Conservation (phyloP, 2,113 vertebrate genomes). For the Megaleporinus macrocephalus region DNA sequence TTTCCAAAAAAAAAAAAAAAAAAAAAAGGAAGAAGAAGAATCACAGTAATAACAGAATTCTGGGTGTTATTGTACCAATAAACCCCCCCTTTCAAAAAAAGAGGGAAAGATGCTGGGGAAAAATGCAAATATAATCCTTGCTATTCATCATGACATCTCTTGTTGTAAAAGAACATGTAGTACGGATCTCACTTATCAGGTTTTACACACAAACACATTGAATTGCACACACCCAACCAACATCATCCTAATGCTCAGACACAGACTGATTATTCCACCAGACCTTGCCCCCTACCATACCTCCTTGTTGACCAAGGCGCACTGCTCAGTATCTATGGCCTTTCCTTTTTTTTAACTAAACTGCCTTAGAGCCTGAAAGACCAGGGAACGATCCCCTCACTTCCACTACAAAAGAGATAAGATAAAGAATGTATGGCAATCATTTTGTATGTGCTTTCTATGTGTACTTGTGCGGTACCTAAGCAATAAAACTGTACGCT, state of each 20-base stretch:
- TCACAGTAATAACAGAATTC: slow-evolving; percentile 32
- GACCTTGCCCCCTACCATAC: slow-evolving; percentile 38
- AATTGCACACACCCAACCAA: slow-evolving; percentile 25
- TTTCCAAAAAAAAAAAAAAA: slow-evolving; percentile 47
- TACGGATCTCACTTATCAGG: slow-evolving; percentile 31
- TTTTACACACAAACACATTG: slow-evolving; percentile 1
- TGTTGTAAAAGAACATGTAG: slow-evolving; percentile 25
- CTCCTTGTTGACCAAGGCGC: slow-evolving; percentile 44
- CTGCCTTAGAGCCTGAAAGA: slow-evolving; percentile 40
- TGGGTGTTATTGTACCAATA: slow-evolving; percentile 12
- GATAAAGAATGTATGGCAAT: slow-evolving; percentile 63
- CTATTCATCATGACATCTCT: slow-evolving; percentile 37
- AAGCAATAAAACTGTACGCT: slow-evolving; percentile 75
- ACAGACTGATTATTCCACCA: slow-evolving; percentile 33
- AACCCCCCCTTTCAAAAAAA: slow-evolving; percentile 22
- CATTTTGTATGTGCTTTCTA: slow-evolving; percentile 58
- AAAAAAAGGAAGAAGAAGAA: slow-evolving; percentile 2
- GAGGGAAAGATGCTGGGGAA: slow-evolving; percentile 30
- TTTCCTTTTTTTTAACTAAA: slow-evolving; percentile 57
- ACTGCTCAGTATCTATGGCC: slow-evolving; percentile 54
- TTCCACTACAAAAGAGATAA: slow-evolving; percentile 60
- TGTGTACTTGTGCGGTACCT: slow-evolving; percentile 67
- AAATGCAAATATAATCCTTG: slow-evolving; percentile 37
- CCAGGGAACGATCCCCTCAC: slow-evolving; percentile 57
- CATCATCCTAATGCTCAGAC: slow-evolving; percentile 32